Evolutionary conservation across 2,797 vertebrate species (phyloP).

Genomic region (Urocyon cinereoargenteus): DNA sequence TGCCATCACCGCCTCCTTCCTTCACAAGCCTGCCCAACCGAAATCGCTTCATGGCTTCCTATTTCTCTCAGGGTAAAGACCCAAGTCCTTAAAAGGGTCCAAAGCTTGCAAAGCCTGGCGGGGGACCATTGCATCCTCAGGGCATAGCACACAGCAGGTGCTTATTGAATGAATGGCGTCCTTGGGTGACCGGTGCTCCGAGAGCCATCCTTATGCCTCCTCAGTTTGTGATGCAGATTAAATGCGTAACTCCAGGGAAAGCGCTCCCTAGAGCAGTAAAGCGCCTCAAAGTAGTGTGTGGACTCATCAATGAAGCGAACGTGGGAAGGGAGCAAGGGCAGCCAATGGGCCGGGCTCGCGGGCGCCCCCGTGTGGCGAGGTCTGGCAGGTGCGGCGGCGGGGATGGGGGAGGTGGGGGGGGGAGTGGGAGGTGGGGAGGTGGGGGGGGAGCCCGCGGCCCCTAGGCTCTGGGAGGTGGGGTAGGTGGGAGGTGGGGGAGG

Average conservation of each 20-base stretch:
- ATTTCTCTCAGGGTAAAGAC: not conserved
- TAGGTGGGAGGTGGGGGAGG: too few relatives aligned
- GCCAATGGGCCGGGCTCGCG: rapidly evolving
- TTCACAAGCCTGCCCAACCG: not conserved
- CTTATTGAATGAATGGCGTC: not conserved
- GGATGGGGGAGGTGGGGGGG: not conserved
- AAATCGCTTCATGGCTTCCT: not conserved
- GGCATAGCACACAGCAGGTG: not conserved
- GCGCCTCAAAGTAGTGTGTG: rapidly evolving
- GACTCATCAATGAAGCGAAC: not conserved
- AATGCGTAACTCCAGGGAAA: not conserved
- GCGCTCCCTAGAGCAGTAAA: not conserved
- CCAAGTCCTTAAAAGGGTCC: not conserved
- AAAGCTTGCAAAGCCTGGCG: not conserved
- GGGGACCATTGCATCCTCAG: rapidly evolving
- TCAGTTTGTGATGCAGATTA: not conserved
- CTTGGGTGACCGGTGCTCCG: not conserved
- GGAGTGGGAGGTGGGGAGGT: not conserved
- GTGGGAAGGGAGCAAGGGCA: rapidly evolving
- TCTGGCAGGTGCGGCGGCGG: rapidly evolving
- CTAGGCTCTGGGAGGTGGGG: too few relatives aligned
- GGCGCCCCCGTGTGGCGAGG: not conserved
- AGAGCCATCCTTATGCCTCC: not conserved
- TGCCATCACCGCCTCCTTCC: not conserved
- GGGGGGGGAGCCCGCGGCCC: not conserved